Conservation (phyloP, 2,888 invertebrate species). For the Chironomus riparius region DNA sequence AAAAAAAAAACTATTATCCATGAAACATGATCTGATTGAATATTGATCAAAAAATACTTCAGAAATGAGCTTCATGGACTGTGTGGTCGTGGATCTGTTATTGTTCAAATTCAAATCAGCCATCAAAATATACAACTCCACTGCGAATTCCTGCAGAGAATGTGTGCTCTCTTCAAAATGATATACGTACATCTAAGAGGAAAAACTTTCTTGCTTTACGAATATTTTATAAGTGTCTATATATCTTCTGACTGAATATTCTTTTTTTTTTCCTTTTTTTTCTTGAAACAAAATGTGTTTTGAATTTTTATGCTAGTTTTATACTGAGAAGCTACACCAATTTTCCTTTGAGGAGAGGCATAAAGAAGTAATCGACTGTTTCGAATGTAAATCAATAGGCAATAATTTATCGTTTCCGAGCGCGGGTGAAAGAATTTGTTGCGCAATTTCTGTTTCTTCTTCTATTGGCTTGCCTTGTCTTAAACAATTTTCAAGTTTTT, state of each 20-base stretch:
- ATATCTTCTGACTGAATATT: neutral
- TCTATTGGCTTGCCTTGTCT: no score
- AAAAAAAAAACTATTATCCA: neutral
- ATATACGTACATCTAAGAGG: no score
- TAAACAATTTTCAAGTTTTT: neutral
- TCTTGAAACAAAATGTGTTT: neutral
- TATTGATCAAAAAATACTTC: neutral
- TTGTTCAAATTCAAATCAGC: conserved; percentile 1
- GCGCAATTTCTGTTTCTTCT: neutral
- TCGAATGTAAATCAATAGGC: conserved; percentile 12
- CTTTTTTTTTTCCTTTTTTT: no score
- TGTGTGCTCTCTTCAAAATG: neutral
- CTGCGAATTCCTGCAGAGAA: conserved; percentile 3
- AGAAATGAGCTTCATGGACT: neutral
- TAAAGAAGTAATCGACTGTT: neutral
- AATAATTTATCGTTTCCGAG: conserved; percentile 3
- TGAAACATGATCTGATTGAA: neutral
- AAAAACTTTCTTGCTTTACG: neutral
- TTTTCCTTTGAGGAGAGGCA: neutral
- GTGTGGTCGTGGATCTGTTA: neutral
- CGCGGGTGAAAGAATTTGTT: neutral
- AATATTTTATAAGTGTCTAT: neutral
- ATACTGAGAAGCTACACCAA: neutral
- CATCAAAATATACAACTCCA: neutral
- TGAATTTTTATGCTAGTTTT: conserved; percentile 11